These are phyloP conservation scores for Malthinus flaveolus DNA, from an alignment of 2,888 invertebrate genomes.

Conservation along the genomic window DNA sequence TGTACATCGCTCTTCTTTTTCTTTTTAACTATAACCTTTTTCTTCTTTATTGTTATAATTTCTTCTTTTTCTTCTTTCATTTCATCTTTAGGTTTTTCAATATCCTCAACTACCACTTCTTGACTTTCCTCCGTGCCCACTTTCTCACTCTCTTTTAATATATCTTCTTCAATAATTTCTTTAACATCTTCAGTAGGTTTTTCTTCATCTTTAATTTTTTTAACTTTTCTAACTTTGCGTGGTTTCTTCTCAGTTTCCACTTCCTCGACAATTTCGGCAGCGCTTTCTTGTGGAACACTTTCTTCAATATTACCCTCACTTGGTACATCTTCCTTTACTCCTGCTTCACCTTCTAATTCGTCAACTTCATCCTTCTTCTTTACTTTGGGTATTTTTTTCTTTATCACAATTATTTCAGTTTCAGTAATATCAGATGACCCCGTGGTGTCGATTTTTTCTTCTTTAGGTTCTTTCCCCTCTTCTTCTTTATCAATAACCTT, in stretches of 20 bases:
- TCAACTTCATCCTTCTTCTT: slow-evolving; percentile 40
- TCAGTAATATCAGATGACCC: background rate
- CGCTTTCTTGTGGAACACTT: slow-evolving; percentile 6
- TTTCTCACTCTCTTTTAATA: slow-evolving; percentile 44
- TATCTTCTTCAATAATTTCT: background rate
- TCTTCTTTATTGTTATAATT: slow-evolving; percentile 45
- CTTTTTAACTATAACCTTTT: slow-evolving; percentile 33
- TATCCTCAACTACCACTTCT: slow-evolving; percentile 47
- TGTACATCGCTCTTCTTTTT: slow-evolving; percentile 21
- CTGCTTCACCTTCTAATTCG: slow-evolving; percentile 32
- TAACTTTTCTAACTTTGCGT: no score
- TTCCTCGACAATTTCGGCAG: no score
- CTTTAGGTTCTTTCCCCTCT: slow-evolving; percentile 41
- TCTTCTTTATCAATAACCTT: slow-evolving; percentile 44
- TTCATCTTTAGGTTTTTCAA: slow-evolving; percentile 38
- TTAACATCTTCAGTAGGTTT: no score
- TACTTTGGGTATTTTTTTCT: background rate
- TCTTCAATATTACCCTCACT: background rate
- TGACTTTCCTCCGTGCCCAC: slow-evolving; percentile 42
- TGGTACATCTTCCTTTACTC: slow-evolving; percentile 10
- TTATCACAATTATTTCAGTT: background rate
- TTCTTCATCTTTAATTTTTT: no score
- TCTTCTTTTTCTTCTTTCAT: slow-evolving; percentile 35
- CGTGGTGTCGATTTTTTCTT: slow-evolving; percentile 35
- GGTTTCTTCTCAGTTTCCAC: no score